Base-by-base conservation (phyloP, 2,113 vertebrate species). In the Ceyx margarethae region DNA sequence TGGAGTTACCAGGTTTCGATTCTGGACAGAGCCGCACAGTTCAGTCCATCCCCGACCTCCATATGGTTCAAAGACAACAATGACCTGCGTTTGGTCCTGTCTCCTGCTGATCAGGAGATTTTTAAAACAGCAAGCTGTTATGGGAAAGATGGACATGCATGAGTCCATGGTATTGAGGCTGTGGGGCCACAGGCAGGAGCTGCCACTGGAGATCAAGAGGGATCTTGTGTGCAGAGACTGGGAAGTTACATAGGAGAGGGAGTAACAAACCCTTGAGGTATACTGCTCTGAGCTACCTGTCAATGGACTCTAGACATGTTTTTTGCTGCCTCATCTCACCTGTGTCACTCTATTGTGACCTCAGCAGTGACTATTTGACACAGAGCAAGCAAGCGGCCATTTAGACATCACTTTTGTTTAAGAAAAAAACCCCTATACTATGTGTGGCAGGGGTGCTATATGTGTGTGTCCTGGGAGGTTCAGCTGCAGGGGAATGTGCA, bases 61-160 rank as follows among this genome's bases (percentile, higher is more conserved):
- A 13, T 5, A 3, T 1, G 3, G 11, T 46, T 73, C 60, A 50
- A 62, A 54, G 67, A 3, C 0, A 3, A 19, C 0, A 1, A 7
- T 46, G 66, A 31, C 17, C 21, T 61, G 77, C 20, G 18, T 43
- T 85, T 64, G 33, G 8, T 67, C 29, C 65, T 56, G 22, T 35
- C 57, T 84, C 42, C n/a, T 79, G 33, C 33, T 81, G 57, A 6
- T 23, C 2, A 0, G 35, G 35, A 35, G 5, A 3, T 42, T 72
- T 37, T 68, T 74, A 20, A 43, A 75, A 87, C 4, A 1, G 1
- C 2, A 17, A 65, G 23, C 37, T 62, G 9, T 56, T 74, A 20
- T 46, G 45, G 68, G 46, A 42, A 33, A 28, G 64, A 46, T 29
- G 37, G 62, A 31, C 1, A 5, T 54, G 48, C 22, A 5, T 1